Conservation (phyloP, 1,140 invertebrate genomes). For the Vanessa tameamea region DNA sequence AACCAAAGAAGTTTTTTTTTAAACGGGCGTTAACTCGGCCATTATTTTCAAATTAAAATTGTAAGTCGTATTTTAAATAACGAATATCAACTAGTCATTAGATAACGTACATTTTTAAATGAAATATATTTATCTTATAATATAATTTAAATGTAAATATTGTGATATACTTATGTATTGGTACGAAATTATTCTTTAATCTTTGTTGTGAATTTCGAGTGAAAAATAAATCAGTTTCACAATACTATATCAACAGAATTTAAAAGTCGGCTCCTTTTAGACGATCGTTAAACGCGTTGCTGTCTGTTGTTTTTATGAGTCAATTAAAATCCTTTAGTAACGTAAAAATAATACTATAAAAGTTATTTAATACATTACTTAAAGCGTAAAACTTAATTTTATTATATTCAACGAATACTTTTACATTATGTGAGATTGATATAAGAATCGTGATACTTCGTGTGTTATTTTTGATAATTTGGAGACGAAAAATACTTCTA, state of each 20-base stretch:
- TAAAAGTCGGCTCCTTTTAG: slow-evolving; percentile 26
- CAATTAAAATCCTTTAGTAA: slow-evolving; percentile 32
- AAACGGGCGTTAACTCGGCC: no score
- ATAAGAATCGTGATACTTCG: not conserved
- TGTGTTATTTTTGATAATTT: not conserved
- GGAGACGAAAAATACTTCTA: no score
- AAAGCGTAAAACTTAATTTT: slow-evolving; percentile 5
- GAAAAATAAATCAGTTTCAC: slow-evolving; percentile 20
- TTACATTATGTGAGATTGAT: not conserved
- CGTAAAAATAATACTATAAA: slow-evolving; percentile 27
- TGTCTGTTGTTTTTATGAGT: slow-evolving; percentile 31
- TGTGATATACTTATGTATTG: no score
- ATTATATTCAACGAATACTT: not conserved
- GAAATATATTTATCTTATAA: no score
- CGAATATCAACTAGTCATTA: no score
- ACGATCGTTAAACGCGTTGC: slow-evolving; percentile 24
- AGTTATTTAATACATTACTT: slow-evolving; percentile 22
- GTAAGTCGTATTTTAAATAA: no score
- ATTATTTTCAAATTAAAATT: no score
- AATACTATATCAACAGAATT: slow-evolving; percentile 5
- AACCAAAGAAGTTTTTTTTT: no score
- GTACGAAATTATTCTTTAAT: not conserved
- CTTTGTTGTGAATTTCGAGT: slow-evolving; percentile 5
- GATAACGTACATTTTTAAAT: no score
- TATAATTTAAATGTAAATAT: no score